Evolutionary conservation across 2,113 vertebrate genomes (phyloP).

Genomic region (Corydoras maculifer): DNA sequence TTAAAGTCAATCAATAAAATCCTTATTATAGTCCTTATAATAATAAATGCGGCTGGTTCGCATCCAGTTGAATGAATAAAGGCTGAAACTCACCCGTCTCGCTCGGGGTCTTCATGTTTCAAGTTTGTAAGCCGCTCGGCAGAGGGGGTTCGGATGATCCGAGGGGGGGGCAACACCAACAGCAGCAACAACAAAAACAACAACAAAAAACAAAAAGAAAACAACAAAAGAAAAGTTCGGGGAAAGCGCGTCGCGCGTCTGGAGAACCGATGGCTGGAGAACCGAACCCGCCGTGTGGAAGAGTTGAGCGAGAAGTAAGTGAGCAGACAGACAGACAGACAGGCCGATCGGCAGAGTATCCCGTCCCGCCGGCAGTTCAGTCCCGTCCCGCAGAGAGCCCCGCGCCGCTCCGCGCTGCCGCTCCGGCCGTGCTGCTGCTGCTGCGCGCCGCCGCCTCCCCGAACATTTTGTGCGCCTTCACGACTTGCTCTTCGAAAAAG

Average conservation of each 20-base stretch:
- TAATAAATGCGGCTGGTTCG: not conserved
- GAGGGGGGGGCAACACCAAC: not conserved
- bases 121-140: not conserved
- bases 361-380: constrained; percentile 19
- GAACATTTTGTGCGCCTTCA: not conserved
- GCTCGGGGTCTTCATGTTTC: constrained; percentile 44
- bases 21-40: too few species aligned
- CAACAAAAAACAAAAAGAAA: not conserved
- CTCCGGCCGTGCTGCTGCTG: constrained; percentile 2
- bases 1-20: too few species aligned
- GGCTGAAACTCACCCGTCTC: constrained; percentile 42
- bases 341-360: not conserved
- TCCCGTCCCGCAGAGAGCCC: constrained; percentile 8
- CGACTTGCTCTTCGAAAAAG: not conserved
- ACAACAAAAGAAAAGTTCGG: not conserved
- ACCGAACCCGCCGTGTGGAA: not conserved
- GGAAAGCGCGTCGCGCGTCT: not conserved
- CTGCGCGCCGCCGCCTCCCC: not conserved
- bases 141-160: not conserved
- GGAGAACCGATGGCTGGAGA: not conserved
- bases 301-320: constrained; percentile 19
- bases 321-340: not conserved
- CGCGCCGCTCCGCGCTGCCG: not conserved
- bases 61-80: not conserved
- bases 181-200: too few species aligned